These are phyloP conservation scores for Notodonta dromedarius DNA, from an alignment of 2,888 invertebrate species.

Conservation along the genomic window DNA sequence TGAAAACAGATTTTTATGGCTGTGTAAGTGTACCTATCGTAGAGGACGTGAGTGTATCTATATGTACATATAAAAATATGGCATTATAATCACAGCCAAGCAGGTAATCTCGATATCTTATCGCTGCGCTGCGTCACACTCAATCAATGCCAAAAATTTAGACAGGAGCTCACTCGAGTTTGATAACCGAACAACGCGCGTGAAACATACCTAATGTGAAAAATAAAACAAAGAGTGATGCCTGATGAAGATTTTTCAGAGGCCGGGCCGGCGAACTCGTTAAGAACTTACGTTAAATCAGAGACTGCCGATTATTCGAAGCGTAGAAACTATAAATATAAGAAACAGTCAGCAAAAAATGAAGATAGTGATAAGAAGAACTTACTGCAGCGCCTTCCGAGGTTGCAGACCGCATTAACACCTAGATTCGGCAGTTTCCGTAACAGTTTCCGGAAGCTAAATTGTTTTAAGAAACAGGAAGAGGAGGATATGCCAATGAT, in stretches of 20 bases:
- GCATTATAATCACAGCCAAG: slow-evolving; percentile 55
- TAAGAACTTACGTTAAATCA: slow-evolving; percentile 47
- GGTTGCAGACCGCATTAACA: slow-evolving; percentile 51
- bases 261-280: slow-evolving; percentile 52
- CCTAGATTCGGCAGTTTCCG: slow-evolving; percentile 59
- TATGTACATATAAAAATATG: slow-evolving; percentile 37
- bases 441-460: slow-evolving; percentile 58
- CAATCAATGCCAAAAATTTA: slow-evolving; percentile 79
- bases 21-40: slow-evolving; percentile 2
- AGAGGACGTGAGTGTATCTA: neutral
- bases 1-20: slow-evolving; percentile 26
- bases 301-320: slow-evolving; percentile 37
- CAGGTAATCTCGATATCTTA: slow-evolving; percentile 70
- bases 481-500: slow-evolving; percentile 60
- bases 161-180: slow-evolving; percentile 57
- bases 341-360: slow-evolving; percentile 29
- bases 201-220: slow-evolving; percentile 54
- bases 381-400: slow-evolving; percentile 52
- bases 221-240: slow-evolving; percentile 59
- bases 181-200: slow-evolving; percentile 53
- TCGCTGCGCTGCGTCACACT: slow-evolving; percentile 68
- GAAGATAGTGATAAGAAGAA: slow-evolving; percentile 37
- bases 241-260: slow-evolving; percentile 60
- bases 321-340: slow-evolving; percentile 30
- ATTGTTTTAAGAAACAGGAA: slow-evolving; percentile 58